Conservation (phyloP, 2,113 vertebrate species). For the Brienomyrus longianalis region DNA sequence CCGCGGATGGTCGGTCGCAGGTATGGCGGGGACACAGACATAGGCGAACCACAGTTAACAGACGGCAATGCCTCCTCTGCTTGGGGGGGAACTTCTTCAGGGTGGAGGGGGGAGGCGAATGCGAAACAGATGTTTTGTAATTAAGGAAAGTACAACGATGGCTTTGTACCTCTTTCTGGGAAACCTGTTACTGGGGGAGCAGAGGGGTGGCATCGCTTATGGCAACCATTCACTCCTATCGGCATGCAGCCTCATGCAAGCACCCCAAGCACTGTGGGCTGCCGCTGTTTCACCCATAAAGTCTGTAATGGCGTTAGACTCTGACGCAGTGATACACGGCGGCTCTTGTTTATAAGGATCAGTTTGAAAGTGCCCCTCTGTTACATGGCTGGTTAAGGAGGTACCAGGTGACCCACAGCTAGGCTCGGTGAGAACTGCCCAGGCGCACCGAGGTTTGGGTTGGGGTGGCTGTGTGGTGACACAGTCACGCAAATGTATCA, state of each 20-base stretch:
- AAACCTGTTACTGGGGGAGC: background rate
- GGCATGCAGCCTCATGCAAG: background rate
- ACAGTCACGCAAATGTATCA: conserved; percentile 47
- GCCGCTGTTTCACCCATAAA: background rate
- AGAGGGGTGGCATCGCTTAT: background rate
- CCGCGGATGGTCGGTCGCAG: background rate
- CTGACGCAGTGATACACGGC: background rate
- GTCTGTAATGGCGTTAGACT: background rate
- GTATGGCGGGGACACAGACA: background rate
- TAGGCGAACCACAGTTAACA: background rate
- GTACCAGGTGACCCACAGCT: background rate
- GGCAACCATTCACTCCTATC: background rate
- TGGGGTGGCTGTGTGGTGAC: conserved; percentile 29
- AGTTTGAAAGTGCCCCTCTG: conserved; percentile 4
- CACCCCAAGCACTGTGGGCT: background rate
- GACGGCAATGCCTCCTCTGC: background rate
- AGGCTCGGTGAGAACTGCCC: background rate
- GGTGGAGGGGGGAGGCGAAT: conserved; percentile 49
- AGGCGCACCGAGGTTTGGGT: background rate
- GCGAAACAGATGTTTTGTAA: conserved; percentile 56
- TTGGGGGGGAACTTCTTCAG: conserved; percentile 35
- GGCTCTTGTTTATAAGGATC: background rate
- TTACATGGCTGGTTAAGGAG: conserved; percentile 21
- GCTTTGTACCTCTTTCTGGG: conserved; percentile 3
- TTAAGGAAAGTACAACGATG: conserved; percentile 54